Evolutionary conservation across 2,797 vertebrate species (phyloP).

Genomic region (Rhinogobio ventralis): DNA sequence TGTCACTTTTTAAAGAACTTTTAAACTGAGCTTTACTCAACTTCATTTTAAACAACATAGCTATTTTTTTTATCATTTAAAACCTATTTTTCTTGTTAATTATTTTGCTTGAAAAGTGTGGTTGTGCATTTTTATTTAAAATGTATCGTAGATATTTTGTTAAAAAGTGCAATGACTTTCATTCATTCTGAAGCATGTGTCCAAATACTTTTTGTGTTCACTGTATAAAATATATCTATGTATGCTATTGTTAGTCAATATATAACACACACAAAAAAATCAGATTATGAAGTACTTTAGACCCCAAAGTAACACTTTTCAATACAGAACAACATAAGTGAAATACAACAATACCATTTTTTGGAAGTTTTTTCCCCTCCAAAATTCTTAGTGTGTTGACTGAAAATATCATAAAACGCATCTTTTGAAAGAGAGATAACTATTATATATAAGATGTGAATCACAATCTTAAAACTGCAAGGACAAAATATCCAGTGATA

Average conservation of each 20-base stretch:
- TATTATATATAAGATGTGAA: background rate
- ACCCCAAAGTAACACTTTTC: too few relatives aligned
- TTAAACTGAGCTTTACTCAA: background rate
- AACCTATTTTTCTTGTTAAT: background rate
- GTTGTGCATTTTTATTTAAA: background rate
- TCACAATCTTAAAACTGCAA: background rate
- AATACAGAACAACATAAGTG: background rate
- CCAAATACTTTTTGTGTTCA: background rate
- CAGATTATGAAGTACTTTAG: background rate
- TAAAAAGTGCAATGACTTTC: background rate
- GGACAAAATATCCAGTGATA: background rate
- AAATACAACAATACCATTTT: background rate
- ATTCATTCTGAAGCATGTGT: background rate
- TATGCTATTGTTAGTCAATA: background rate
- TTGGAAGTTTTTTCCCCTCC: background rate
- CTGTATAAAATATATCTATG: background rate
- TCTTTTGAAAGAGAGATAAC: background rate
- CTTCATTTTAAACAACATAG: background rate
- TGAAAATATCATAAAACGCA: background rate
- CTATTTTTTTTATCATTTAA: background rate
- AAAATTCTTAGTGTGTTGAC: background rate
- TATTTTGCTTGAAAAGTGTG: background rate
- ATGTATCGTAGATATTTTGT: background rate
- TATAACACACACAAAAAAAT: background rate
- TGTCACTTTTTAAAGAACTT: too few relatives aligned